Conservation (phyloP, 1,140 invertebrate species). For the Pomacea maculata region DNA sequence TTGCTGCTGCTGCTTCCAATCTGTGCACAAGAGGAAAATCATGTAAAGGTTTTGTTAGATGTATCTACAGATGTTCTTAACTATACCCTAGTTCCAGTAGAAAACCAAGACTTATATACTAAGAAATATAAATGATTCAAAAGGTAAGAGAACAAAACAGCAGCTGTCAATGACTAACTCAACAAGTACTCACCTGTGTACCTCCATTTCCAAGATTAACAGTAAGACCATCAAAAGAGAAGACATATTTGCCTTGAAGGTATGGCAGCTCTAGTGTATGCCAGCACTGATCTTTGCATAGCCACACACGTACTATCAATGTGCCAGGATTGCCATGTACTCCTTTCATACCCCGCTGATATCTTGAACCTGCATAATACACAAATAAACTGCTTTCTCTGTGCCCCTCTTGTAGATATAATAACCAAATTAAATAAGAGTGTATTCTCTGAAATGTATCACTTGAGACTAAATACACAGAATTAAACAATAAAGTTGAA, state of each 20-base stretch:
- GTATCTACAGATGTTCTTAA: background rate
- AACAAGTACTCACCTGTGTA: background rate
- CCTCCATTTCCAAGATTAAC: constrained; percentile 15
- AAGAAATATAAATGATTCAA: background rate
- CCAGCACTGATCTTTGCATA: constrained; percentile 7
- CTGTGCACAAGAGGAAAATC: background rate
- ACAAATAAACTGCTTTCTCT: too few species aligned
- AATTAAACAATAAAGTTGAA: too few species aligned
- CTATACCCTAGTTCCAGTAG: too few species aligned
- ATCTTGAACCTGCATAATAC: constrained; percentile 26
- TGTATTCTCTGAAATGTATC: too few species aligned
- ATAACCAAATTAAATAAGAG: too few species aligned
- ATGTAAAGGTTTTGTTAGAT: background rate
- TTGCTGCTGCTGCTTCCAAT: constrained; percentile 18
- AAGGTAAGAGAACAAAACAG: background rate
- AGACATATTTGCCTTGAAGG: constrained; percentile 12
- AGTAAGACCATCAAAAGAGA: constrained; percentile 13
- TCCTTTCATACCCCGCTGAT: constrained; percentile 34
- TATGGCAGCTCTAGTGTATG: constrained; percentile 13
- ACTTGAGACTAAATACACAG: too few species aligned
- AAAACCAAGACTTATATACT: background rate
- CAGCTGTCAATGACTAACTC: background rate
- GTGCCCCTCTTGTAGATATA: too few species aligned
- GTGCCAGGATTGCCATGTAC: constrained; percentile 44
- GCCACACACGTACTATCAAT: constrained; percentile 37